Percentiles rank a stretch among this genome's conserved stretches.
phyloP scores from a whole-genome alignment of 2,113 vertebrate genomes.

The Elanus axillaris region DNA sequence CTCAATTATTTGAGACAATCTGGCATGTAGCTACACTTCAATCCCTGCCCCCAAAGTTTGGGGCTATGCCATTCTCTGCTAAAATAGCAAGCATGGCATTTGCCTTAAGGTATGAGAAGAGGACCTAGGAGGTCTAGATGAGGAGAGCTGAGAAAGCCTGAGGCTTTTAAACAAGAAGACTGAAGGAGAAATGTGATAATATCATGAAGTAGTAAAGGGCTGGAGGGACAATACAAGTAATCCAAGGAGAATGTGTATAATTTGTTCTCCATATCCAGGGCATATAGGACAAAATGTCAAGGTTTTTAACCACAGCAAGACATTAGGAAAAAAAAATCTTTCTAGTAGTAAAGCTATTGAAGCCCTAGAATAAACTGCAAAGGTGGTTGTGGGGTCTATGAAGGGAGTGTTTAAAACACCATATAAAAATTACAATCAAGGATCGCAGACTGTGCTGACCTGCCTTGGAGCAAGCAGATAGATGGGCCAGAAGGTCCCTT shows the following conservation, averaged over 20 bases:
- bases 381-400: neutral
- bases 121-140: neutral
- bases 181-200: neutral
- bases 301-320: neutral
- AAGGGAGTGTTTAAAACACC: neutral
- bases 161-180: neutral
- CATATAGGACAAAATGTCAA: neutral
- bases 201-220: neutral
- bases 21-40: neutral
- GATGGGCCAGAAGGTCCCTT: neutral
- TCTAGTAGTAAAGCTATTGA: neutral
- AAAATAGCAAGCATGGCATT: neutral
- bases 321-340: neutral
- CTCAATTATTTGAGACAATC: neutral
- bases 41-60: neutral
- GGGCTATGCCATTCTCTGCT: neutral
- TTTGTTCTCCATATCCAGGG: neutral
- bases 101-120: neutral
- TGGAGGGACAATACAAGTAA: neutral
- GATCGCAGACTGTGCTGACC: neutral
- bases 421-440: neutral
- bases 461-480: neutral
- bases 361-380: neutral
- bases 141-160: neutral
- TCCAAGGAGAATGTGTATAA: neutral